Evolutionary conservation across 2,113 vertebrate species (phyloP), one percentile per base, ranked within the genome.

Genomic region (Sinocyclocheilus rhinocerous): DNA sequence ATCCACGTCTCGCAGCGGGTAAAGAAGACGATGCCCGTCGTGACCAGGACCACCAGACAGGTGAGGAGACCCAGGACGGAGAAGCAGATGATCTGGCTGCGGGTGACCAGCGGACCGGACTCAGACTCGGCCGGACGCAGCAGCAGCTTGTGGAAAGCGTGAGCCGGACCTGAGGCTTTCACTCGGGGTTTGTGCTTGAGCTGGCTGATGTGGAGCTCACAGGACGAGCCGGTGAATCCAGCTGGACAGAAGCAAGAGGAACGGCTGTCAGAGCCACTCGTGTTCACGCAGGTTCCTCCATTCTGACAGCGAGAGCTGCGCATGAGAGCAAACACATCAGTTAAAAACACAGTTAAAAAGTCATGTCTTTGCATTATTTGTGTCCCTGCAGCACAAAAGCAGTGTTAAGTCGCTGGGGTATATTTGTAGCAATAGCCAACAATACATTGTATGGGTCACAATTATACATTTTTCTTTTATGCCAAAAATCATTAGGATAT

Each of bases 41-140:
- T 97, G 84, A 96, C 96, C 89, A 99, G 93, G 79, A 99, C 96
- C 82, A 99, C 96, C 84, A 98, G 93, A 86, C 96, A 96, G 0
- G 98, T 98, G 78, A 99, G 96, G 86, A 98, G 94, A 50, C 96
- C 97, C 88, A 99, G 95, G 75, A 98, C 92, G 81, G 96, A 94
- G 87, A 99, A 98, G 91, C 98, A 99, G 88, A 98, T 89, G 55
- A 98, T 93, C 91, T 99, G 98, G 82, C 95, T 97, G 90, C 95
- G 96, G 84, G 94, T 97, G 91, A 97, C 95, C 39, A 97, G 94
- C 3, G 96, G 91, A 4, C 93, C 91, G 6, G 95, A 94, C 16
- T n/a, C 0, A 4, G 95, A 94, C 22, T n/a, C 0, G 93, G 93
- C 12, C 93, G 92, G 0, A 59, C 20, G 57, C 57, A n/a, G 57